These are phyloP conservation scores for Punctoribates punctum DNA, from an alignment of 2,888 invertebrate species.

Conservation along the genomic window DNA sequence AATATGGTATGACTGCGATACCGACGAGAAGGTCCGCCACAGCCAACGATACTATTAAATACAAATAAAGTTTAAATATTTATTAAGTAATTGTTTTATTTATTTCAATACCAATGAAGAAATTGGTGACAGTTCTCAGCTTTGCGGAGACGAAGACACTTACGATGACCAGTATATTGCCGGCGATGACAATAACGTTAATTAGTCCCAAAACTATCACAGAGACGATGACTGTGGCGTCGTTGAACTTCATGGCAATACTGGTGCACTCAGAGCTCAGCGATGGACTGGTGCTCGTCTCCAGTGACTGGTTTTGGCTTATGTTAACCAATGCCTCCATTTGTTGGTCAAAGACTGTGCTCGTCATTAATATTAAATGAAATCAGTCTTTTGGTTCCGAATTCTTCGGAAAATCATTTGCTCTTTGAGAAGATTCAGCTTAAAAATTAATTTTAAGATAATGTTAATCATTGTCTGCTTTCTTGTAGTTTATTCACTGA, in stretches of 20 bases:
- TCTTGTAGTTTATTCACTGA: no score
- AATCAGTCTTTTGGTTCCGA: no score
- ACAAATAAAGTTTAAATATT: slow-evolving; percentile 6
- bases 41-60: slow-evolving; percentile 71
- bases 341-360: slow-evolving; percentile 20
- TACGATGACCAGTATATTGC: slow-evolving; percentile 86
- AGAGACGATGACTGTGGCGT: slow-evolving; percentile 46
- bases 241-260: slow-evolving; percentile 42
- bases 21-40: slow-evolving; percentile 95
- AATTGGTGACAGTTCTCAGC: slow-evolving; percentile 88
- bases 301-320: slow-evolving; percentile 20
- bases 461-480: no score
- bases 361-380: background rate
- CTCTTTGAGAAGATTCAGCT: background rate
- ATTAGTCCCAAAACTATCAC: slow-evolving; percentile 58
- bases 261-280: background rate
- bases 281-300: background rate
- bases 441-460: no score
- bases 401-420: background rate
- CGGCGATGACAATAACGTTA: slow-evolving; percentile 81
- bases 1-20: slow-evolving; percentile 89
- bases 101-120: slow-evolving; percentile 66
- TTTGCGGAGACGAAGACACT: slow-evolving; percentile 87
- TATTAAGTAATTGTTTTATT: background rate
- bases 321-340: slow-evolving; percentile 6